Evolutionary conservation across 2,888 invertebrate species (phyloP).

Genomic region (Eupithecia insigniata): DNA sequence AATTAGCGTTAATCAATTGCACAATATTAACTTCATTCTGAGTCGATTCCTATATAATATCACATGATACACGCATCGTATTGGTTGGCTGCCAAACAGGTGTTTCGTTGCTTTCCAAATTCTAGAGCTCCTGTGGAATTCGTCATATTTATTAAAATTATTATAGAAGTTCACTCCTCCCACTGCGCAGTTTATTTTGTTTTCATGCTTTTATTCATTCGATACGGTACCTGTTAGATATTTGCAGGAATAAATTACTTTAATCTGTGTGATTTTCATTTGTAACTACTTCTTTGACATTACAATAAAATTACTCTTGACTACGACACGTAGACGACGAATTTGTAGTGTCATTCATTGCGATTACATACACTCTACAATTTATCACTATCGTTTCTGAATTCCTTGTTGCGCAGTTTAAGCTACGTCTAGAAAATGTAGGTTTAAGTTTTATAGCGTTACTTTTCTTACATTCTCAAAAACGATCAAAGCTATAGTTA

Average conservation of each 20-base stretch:
- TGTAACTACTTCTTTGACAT: not conserved
- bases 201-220: slow-evolving; percentile 8
- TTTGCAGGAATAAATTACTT: slow-evolving; percentile 4
- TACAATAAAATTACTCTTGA: not conserved
- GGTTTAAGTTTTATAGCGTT: too few species aligned
- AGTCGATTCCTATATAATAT: slow-evolving; percentile 51
- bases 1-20: slow-evolving; percentile 70
- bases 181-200: slow-evolving; percentile 49
- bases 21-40: slow-evolving; percentile 52
- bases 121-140: slow-evolving; percentile 53
- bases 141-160: slow-evolving; percentile 54
- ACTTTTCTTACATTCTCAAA: not conserved
- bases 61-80: slow-evolving; percentile 55
- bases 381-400: not conserved
- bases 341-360: not conserved
- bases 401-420: not conserved
- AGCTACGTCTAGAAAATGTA: not conserved
- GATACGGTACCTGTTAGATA: slow-evolving; percentile 1
- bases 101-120: slow-evolving; percentile 45
- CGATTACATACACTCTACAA: not conserved
- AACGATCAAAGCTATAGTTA: not conserved
- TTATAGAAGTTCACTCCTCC: slow-evolving; percentile 34
- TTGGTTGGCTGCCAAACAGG: slow-evolving; percentile 67
- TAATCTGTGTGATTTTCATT: not conserved
- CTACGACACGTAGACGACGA: not conserved